These are phyloP conservation scores for Drosophila cyrtoloma DNA, from an alignment of 2,888 invertebrate species.

Conservation along the genomic window DNA sequence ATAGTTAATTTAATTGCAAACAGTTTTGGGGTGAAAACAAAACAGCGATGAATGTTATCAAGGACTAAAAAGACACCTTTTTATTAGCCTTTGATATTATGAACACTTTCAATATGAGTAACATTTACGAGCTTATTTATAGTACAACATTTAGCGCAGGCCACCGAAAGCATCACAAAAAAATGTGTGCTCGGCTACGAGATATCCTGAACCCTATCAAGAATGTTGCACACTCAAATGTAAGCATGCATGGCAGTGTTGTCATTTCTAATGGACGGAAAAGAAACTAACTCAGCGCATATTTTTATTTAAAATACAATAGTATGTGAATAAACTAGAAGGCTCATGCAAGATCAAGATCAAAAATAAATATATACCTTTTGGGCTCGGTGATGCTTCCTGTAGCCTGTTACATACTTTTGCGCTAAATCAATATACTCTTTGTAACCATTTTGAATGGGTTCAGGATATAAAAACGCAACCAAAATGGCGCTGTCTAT, in stretches of 20 bases:
- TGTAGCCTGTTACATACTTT: background rate
- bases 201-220: background rate
- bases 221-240: background rate
- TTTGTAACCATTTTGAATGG: background rate
- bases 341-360: too few relatives aligned
- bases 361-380: background rate
- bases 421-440: background rate
- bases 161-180: background rate
- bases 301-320: background rate
- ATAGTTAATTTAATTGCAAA: background rate
- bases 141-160: background rate
- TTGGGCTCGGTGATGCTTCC: background rate
- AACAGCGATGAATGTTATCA: background rate
- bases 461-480: slow-evolving; percentile 27
- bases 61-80: background rate
- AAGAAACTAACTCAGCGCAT: too few relatives aligned
- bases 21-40: background rate
- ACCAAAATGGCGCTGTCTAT: slow-evolving; percentile 18
- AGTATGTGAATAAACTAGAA: background rate
- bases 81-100: background rate
- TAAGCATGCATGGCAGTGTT: background rate
- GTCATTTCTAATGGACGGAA: background rate
- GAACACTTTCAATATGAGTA: background rate
- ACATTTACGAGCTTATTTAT: slow-evolving; percentile 1
- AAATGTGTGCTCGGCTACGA: background rate